Percentiles rank a stretch among this genome's conserved stretches.
phyloP scores from a whole-genome alignment of 2,888 invertebrate species.

The Eupithecia tripunctaria region DNA sequence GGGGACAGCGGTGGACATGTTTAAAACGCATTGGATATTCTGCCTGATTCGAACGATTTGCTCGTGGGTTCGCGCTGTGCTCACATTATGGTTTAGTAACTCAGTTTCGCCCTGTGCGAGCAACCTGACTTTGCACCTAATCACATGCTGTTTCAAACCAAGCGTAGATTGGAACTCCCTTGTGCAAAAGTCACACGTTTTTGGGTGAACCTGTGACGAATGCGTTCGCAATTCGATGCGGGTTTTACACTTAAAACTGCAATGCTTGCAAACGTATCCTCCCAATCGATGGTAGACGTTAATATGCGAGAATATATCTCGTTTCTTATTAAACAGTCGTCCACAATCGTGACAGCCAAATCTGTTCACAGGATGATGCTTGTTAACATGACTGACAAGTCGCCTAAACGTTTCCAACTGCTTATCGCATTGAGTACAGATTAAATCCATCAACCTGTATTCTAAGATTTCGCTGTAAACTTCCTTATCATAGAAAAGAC shows the following conservation, averaged over 20 bases:
- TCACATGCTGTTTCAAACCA: slow-evolving; percentile 65
- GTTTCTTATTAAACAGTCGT: slow-evolving; percentile 64
- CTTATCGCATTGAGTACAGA: slow-evolving; percentile 65
- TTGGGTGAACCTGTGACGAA: slow-evolving; percentile 61
- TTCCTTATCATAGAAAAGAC: slow-evolving; percentile 64
- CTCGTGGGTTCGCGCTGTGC: slow-evolving; percentile 26
- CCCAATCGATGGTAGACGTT: slow-evolving; percentile 61
- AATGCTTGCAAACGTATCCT: slow-evolving; percentile 67
- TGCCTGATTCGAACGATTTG: slow-evolving; percentile 62
- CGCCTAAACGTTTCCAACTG: slow-evolving; percentile 65
- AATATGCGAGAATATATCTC: slow-evolving; percentile 65
- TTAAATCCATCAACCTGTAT: slow-evolving; percentile 64
- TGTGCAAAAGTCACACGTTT: slow-evolving; percentile 68
- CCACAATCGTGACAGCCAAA: slow-evolving; percentile 72
- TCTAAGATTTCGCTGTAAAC: slow-evolving; percentile 65
- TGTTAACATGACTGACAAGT: slow-evolving; percentile 67
- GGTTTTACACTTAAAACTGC: slow-evolving; percentile 58
- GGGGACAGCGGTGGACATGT: slow-evolving; percentile 75
- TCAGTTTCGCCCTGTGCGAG: slow-evolving; percentile 52
- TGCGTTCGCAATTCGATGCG: slow-evolving; percentile 48
- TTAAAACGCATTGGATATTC: slow-evolving; percentile 72
- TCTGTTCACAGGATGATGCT: slow-evolving; percentile 61
- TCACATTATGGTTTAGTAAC: slow-evolving; percentile 27
- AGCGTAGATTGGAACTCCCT: slow-evolving; percentile 64
- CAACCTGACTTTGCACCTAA: slow-evolving; percentile 64